phyloP scores from a whole-genome alignment of 1,140 invertebrate species.

The Pseudoatta argentina region DNA sequence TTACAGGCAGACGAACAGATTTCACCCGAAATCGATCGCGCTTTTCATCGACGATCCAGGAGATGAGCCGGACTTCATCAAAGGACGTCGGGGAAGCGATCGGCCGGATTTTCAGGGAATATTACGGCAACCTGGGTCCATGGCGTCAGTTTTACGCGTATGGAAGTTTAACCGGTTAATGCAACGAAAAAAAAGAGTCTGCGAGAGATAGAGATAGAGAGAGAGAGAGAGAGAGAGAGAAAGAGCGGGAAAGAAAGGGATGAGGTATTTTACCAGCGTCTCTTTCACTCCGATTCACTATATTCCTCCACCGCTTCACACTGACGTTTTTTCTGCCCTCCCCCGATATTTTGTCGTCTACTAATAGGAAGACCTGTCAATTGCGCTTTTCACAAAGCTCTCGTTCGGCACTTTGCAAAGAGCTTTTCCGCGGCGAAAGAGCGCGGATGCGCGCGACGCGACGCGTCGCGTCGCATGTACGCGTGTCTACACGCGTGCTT shows the following conservation, averaged over 20 bases:
- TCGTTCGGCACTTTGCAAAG: constrained; percentile 66
- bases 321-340: not conserved
- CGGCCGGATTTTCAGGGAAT: constrained; percentile 65
- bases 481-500: constrained; percentile 18
- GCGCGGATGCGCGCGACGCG: constrained; percentile 26
- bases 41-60: constrained; percentile 50
- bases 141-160: constrained; percentile 47
- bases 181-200: constrained; percentile 41
- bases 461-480: constrained; percentile 19
- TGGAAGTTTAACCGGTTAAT: constrained; percentile 73
- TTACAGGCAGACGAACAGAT: constrained; percentile 41
- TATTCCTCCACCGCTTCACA: constrained; percentile 11
- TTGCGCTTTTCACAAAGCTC: constrained; percentile 76
- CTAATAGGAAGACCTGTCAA: constrained; percentile 76
- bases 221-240: not conserved
- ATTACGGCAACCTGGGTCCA: constrained; percentile 43
- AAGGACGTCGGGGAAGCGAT: constrained; percentile 67
- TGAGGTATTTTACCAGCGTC: constrained; percentile 58
- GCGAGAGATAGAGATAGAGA: not conserved
- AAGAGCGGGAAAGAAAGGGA: not conserved
- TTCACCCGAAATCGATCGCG: constrained; percentile 61
- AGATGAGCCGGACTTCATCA: constrained; percentile 62
- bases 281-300: constrained; percentile 12
- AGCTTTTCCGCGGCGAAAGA: constrained; percentile 64
- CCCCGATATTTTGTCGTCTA: constrained; percentile 72